Evolutionary conservation across 1,140 invertebrate species (phyloP).

Genomic region (Dinothrombium tinctorium): DNA sequence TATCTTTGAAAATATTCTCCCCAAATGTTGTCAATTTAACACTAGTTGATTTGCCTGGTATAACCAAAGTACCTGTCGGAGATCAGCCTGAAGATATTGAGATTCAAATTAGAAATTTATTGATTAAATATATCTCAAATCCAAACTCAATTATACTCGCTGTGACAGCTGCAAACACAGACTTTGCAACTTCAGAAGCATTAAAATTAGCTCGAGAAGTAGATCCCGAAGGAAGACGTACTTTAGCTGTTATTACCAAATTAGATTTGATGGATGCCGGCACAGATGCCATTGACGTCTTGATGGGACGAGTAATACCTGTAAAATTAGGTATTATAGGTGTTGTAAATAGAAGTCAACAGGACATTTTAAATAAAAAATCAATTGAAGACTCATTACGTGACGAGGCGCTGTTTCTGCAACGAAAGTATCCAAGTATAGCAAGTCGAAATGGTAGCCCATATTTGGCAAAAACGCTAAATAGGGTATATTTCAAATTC

Average conservation of each 20-base stretch:
- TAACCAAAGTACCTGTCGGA: conserved; percentile 59
- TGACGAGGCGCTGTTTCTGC: conserved; percentile 77
- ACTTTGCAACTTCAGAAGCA: conserved; percentile 90
- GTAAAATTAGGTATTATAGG: conserved; percentile 96
- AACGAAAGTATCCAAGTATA: conserved; percentile 89
- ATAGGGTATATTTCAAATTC: too few species aligned
- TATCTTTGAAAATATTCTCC: conserved; percentile 86
- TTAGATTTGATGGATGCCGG: conserved; percentile 98
- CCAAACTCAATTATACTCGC: conserved; percentile 38
- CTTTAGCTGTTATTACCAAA: conserved; percentile 92
- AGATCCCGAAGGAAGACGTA: conserved; percentile 77
- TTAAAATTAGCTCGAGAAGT: conserved; percentile 81
- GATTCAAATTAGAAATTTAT: conserved; percentile 28
- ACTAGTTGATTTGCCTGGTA: conserved; percentile 88
- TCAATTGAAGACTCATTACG: conserved; percentile 58
- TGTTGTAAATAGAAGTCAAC: conserved; percentile 91
- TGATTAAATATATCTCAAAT: conserved; percentile 29
- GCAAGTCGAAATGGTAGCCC: conserved; percentile 88
- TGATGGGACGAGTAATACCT: conserved; percentile 89
- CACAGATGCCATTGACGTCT: conserved; percentile 93
- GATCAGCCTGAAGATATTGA: conserved; percentile 36
- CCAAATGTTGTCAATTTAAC: conserved; percentile 82
- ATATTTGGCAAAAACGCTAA: conserved; percentile 87
- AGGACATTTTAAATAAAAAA: conserved; percentile 88
- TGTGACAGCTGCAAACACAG: conserved; percentile 82